These are phyloP conservation scores for Eumacrocentrus americanus DNA, from an alignment of 2,888 invertebrate species.

Conservation along the genomic window DNA sequence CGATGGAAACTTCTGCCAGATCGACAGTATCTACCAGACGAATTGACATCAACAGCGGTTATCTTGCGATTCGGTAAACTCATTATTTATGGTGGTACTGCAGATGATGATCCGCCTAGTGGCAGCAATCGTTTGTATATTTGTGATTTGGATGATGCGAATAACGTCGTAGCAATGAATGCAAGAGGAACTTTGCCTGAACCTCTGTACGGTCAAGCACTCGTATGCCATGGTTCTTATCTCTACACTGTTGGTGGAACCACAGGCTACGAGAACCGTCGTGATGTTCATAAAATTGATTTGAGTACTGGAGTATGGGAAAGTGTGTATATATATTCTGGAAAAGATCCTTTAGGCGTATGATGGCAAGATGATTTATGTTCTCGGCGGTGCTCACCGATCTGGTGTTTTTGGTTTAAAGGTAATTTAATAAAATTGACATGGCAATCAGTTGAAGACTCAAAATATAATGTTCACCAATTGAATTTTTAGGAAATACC, in stretches of 20 bases:
- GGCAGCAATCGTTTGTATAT: constrained; percentile 81
- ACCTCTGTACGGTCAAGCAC: constrained; percentile 87
- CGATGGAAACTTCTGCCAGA: constrained; percentile 76
- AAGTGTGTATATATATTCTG: constrained; percentile 74
- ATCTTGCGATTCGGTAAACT: constrained; percentile 75
- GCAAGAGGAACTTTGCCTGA: constrained; percentile 76
- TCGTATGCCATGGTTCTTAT: constrained; percentile 72
- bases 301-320: constrained; percentile 78
- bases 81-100: constrained; percentile 90
- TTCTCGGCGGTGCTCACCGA: constrained; percentile 89
- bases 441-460: no score
- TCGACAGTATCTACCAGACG: constrained; percentile 74
- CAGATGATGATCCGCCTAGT: constrained; percentile 84
- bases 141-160: constrained; percentile 67
- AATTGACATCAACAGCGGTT: constrained; percentile 87
- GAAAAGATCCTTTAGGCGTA: constrained; percentile 72
- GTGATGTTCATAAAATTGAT: constrained; percentile 87
- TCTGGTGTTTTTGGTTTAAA: constrained; percentile 69
- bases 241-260: constrained; percentile 92
- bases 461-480: not conserved
- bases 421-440: constrained; percentile 42
- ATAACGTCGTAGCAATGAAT: constrained; percentile 67
- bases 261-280: constrained; percentile 85
- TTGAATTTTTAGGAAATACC: constrained; percentile 70
- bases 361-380: constrained; percentile 75